phyloP scores from a whole-genome alignment of 2,888 invertebrate genomes.

The Lasioglossum villosulum region DNA sequence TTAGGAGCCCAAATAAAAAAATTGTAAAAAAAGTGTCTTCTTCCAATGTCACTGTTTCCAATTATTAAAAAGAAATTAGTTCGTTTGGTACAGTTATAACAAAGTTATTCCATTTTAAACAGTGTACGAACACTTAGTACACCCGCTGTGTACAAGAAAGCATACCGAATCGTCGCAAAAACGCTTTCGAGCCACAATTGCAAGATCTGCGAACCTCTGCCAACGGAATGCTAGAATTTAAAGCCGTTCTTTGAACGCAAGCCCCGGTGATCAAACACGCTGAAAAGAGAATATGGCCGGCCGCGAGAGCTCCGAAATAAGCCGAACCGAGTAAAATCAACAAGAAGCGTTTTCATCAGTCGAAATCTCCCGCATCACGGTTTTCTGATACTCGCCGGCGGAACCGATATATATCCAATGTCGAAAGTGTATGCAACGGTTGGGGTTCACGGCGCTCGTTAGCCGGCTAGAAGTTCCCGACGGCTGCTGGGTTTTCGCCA shows the following conservation, averaged over 20 bases:
- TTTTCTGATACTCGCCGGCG: not conserved
- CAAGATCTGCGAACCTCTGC: not conserved
- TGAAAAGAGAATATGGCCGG: not conserved
- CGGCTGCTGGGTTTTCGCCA: not conserved
- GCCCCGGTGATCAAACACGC: not conserved
- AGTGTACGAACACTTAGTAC: too few species aligned
- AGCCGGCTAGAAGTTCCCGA: not conserved
- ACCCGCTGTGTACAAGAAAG: too few species aligned
- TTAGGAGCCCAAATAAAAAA: too few species aligned
- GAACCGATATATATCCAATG: not conserved
- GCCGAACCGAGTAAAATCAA: not conserved
- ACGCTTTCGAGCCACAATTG: not conserved
- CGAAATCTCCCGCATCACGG: not conserved
- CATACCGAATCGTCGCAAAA: too few species aligned
- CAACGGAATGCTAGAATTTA: not conserved
- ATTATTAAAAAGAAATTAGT: too few species aligned
- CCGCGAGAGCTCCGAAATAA: not conserved
- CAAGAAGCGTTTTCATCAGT: not conserved
- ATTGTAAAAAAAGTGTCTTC: too few species aligned
- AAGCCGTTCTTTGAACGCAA: not conserved
- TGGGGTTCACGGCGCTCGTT: not conserved
- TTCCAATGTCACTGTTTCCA: too few species aligned
- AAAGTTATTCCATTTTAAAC: too few species aligned
- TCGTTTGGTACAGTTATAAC: too few species aligned
- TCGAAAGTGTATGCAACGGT: not conserved